Evolutionary conservation across 2,113 vertebrate species (phyloP).

Genomic region (Passer domesticus): DNA sequence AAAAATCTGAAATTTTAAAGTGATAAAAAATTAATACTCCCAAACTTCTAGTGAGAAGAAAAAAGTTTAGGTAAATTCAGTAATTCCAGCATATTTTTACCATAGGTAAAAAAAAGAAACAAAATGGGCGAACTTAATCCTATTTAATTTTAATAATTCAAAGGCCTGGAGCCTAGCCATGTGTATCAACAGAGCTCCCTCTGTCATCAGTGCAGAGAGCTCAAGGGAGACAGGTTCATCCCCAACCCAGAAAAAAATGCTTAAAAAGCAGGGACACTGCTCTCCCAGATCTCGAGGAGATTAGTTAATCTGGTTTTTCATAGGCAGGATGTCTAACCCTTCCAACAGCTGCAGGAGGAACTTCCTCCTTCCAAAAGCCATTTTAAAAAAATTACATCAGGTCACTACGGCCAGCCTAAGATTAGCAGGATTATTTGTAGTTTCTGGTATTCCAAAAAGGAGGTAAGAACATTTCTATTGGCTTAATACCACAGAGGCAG

Average conservation of each 20-base stretch:
- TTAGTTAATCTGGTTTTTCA: rapidly evolving
- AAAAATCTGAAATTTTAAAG: constrained; percentile 7
- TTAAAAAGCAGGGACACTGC: not conserved
- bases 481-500: not conserved
- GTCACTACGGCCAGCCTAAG: not conserved
- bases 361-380: not conserved
- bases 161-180: not conserved
- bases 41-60: not conserved
- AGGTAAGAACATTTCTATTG: not conserved
- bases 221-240: not conserved
- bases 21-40: not conserved
- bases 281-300: not conserved
- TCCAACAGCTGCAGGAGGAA: not conserved
- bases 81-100: not conserved
- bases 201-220: not conserved
- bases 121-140: not conserved
- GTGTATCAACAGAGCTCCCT: not conserved
- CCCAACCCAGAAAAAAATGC: not conserved
- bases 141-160: not conserved
- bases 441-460: not conserved
- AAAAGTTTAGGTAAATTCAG: not conserved
- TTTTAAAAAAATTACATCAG: not conserved
- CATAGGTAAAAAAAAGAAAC: not conserved
- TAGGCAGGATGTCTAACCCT: not conserved
- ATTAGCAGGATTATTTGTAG: not conserved